Evolutionary conservation across 1,140 invertebrate species (phyloP).

Genomic region (Pollicipes pollicipes): DNA sequence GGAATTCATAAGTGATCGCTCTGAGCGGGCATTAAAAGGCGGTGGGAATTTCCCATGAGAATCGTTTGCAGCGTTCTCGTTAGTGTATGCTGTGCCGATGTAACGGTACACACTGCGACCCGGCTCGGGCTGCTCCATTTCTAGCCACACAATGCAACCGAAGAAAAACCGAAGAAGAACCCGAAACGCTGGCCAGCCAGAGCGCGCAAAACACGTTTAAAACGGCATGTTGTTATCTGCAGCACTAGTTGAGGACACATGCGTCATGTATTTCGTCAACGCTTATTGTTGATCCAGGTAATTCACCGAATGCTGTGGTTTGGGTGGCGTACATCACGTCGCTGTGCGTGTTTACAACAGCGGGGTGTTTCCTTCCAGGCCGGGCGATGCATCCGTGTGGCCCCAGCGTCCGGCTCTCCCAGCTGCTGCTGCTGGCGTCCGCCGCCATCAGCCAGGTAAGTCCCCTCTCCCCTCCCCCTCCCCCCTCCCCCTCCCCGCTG

Average conservation of each 20-base stretch:
- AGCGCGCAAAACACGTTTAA: too few relatives aligned
- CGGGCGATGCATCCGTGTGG: background rate
- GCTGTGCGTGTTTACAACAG: background rate
- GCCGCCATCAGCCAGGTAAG: background rate
- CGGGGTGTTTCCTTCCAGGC: background rate
- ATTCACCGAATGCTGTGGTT: too few relatives aligned
- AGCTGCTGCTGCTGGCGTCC: background rate
- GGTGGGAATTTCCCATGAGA: background rate
- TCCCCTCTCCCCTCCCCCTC: background rate
- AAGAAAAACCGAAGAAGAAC: too few relatives aligned
- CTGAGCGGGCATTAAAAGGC: background rate
- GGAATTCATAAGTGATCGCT: background rate
- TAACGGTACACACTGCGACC: background rate
- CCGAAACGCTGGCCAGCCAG: too few relatives aligned
- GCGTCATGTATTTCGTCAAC: too few relatives aligned
- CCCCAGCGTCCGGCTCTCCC: background rate
- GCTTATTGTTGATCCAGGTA: too few relatives aligned
- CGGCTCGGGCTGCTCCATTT: background rate
- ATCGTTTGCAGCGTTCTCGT: background rate
- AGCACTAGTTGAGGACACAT: too few relatives aligned
- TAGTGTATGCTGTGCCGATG: background rate
- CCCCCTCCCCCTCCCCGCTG: too few relatives aligned
- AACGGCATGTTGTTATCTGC: too few relatives aligned
- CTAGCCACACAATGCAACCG: too few relatives aligned
- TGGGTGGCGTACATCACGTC: background rate